Evolutionary conservation across 2,797 vertebrate species (phyloP).

Genomic region (Amphiprion clarkii): DNA sequence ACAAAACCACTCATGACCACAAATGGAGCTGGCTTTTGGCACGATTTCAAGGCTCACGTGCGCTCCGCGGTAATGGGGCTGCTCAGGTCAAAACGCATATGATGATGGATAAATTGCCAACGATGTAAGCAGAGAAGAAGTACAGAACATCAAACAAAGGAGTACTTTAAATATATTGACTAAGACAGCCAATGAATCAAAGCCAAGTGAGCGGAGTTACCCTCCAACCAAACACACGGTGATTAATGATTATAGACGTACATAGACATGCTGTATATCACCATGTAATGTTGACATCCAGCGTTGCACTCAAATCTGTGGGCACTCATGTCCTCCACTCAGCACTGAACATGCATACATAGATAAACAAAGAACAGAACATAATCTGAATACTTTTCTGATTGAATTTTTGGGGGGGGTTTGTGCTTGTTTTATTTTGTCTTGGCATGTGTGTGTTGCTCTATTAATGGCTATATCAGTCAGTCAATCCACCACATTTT

Average conservation of each 20-base stretch:
- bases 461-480: neutral
- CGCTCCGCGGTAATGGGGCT: conserved; percentile 23
- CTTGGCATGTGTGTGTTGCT: neutral
- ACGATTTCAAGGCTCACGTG: conserved; percentile 70
- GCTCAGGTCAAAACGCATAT: conserved; percentile 47
- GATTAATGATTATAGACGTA: too few relatives aligned
- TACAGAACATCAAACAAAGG: conserved; percentile 42
- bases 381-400: neutral
- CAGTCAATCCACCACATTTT: too few relatives aligned
- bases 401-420: neutral
- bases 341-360: neutral
- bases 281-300: conserved; percentile 46
- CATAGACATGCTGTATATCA: conserved; percentile 1
- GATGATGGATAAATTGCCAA: conserved; percentile 37
- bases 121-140: conserved; percentile 63
- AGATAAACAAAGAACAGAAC: conserved; percentile 11
- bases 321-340: conserved; percentile 16
- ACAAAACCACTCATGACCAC: conserved; percentile 71
- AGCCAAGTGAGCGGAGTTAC: conserved; percentile 25
- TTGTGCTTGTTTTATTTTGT: neutral
- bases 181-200: conserved; percentile 54
- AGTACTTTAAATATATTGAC: conserved; percentile 45
- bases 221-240: conserved; percentile 14
- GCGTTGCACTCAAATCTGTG: conserved; percentile 34
- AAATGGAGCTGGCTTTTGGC: conserved; percentile 73